Conservation (phyloP, 37 sponge, comb jelly and placozoan genomes). For the Bolinopsis microptera region DNA sequence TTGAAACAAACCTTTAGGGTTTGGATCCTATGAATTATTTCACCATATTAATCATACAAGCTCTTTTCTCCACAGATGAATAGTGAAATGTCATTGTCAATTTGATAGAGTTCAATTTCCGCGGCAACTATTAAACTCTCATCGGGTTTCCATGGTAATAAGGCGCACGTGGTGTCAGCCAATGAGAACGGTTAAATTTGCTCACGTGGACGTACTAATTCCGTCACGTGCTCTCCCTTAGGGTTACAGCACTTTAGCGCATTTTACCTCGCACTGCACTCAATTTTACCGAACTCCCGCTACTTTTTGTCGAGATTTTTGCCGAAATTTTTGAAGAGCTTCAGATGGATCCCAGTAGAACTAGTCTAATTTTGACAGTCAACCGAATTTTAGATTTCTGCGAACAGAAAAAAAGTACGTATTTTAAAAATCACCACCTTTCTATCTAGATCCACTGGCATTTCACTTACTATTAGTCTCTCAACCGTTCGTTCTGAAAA, state of each 20-base stretch:
- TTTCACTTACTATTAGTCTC: too few species aligned
- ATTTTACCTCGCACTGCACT: neutral
- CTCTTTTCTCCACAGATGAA: neutral
- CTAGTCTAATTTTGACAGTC: neutral
- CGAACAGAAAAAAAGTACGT: neutral
- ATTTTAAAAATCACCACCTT: neutral
- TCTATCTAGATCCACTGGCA: too few species aligned
- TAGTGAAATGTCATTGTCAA: neutral
- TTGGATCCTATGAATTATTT: too few species aligned
- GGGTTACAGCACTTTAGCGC: neutral
- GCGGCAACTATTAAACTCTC: neutral
- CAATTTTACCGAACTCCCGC: neutral
- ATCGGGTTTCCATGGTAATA: neutral
- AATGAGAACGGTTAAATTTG: neutral
- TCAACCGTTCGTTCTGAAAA: too few species aligned
- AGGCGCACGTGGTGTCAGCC: neutral
- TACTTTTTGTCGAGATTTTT: neutral
- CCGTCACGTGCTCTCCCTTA: neutral
- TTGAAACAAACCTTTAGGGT: too few species aligned
- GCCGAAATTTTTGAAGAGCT: neutral
- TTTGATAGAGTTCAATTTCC: neutral
- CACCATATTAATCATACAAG: neutral
- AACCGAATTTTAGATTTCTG: constrained; percentile 58
- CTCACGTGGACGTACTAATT: neutral
- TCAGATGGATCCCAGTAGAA: neutral